Evolutionary conservation across 2,113 vertebrate genomes (phyloP).

Genomic region (Ammospiza caudacuta): DNA sequence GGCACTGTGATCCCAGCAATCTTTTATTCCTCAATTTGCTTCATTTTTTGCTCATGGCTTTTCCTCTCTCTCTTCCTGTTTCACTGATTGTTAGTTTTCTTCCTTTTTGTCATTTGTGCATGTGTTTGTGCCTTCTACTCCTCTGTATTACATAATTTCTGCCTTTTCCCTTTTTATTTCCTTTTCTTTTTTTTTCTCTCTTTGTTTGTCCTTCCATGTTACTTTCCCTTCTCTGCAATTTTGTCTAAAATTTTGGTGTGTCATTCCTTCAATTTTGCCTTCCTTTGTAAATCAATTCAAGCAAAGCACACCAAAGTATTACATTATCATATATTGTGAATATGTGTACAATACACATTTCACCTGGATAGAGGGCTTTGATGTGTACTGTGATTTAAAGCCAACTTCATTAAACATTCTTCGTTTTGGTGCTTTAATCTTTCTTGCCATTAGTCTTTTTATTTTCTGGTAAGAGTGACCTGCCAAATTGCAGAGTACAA

Average conservation of each 20-base stretch:
- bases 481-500: background rate
- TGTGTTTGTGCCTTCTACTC: background rate
- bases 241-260: background rate
- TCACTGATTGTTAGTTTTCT: background rate
- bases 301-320: background rate
- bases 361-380: background rate
- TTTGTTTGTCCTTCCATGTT: background rate
- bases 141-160: background rate
- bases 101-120: background rate
- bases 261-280: background rate
- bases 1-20: conserved; percentile 3
- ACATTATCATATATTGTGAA: background rate
- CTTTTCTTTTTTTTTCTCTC: background rate
- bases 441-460: background rate
- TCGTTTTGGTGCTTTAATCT: background rate
- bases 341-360: background rate
- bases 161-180: background rate
- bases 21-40: conserved; percentile 19
- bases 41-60: background rate
- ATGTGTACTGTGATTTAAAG: background rate
- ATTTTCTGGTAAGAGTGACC: background rate
- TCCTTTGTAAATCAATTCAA: background rate
- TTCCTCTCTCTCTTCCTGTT: background rate
- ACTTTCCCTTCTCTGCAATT: background rate
- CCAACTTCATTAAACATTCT: background rate